These are phyloP conservation scores for Maniola jurtina DNA, from an alignment of 1,140 invertebrate genomes.

Conservation along the genomic window DNA sequence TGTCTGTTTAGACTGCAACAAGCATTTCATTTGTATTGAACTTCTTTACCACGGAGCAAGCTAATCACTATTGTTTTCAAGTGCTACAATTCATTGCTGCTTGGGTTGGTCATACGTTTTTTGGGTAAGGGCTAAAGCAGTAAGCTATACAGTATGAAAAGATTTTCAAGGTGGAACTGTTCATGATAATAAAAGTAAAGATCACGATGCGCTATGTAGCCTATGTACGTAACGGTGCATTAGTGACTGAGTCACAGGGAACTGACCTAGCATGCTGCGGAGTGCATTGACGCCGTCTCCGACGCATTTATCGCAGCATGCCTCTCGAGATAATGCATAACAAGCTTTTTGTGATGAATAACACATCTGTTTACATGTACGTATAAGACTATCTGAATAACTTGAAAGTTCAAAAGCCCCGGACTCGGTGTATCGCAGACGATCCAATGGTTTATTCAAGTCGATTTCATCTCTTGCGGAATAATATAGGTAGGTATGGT, in stretches of 20 bases:
- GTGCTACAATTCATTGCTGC: conserved; percentile 33
- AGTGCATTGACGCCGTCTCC: conserved; percentile 73
- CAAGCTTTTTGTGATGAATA: conserved; percentile 65
- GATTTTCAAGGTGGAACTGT: neutral
- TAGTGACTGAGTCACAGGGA: conserved; percentile 71
- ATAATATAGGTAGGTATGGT: neutral
- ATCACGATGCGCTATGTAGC: conserved; percentile 63
- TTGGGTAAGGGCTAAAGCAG: neutral
- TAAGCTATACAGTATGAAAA: conserved; percentile 4
- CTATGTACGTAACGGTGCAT: conserved; percentile 72
- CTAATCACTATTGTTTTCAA: neutral
- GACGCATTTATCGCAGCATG: conserved; percentile 69
- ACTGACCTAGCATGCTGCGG: conserved; percentile 76
- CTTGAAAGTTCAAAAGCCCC: conserved; percentile 43
- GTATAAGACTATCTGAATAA: conserved; percentile 42
- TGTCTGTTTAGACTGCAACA: conserved; percentile 49
- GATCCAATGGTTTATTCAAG: conserved; percentile 24
- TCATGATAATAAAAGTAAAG: conserved; percentile 42
- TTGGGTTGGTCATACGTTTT: conserved; percentile 5
- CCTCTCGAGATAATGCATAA: conserved; percentile 71
- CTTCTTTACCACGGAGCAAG: conserved; percentile 9
- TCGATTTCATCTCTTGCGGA: conserved; percentile 12
- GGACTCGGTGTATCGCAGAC: conserved; percentile 19
- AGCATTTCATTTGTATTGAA: conserved; percentile 41
- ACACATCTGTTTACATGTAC: conserved; percentile 64